Percentiles rank a stretch among this genome's conserved stretches.
These are phyloP conservation scores for Microcebus jonahi DNA, from an alignment of 2,113 vertebrate genomes.

Conservation along the genomic window DNA sequence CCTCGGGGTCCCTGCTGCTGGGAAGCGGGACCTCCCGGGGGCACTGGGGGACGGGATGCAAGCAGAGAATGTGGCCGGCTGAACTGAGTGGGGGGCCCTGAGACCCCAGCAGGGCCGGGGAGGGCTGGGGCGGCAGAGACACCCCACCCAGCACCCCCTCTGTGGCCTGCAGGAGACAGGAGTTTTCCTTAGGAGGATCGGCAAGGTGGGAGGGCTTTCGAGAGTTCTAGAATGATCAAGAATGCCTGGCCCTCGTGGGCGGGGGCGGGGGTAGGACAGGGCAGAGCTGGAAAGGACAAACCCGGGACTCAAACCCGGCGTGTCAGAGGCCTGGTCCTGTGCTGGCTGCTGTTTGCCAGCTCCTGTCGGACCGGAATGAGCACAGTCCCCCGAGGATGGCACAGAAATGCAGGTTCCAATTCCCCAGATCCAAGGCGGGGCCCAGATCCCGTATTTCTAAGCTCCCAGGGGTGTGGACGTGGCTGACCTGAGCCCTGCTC, in stretches of 20 bases:
- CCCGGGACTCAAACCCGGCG: background rate
- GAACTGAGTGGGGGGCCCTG: background rate
- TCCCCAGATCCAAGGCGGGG: accelerated
- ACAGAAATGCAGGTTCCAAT: background rate
- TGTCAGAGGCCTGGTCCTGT: background rate
- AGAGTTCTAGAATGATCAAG: background rate
- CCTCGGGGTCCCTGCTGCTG: slow-evolving; percentile 21
- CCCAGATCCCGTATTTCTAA: background rate
- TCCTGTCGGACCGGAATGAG: background rate
- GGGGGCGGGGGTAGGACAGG: background rate
- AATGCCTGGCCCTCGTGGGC: background rate
- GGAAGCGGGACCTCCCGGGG: slow-evolving; percentile 45
- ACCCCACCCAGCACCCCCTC: background rate
- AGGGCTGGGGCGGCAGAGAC: background rate
- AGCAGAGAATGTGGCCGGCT: background rate
- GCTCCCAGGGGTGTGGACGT: background rate
- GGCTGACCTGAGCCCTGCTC: background rate
- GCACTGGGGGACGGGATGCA: background rate
- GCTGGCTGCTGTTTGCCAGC: background rate
- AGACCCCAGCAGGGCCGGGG: background rate
- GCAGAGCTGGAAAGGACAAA: background rate
- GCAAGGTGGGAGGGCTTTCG: background rate
- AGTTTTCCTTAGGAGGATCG: background rate
- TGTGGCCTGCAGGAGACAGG: background rate
- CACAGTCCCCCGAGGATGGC: background rate